Percentiles rank a stretch among this genome's conserved stretches.
Evolutionary conservation across 1,140 invertebrate genomes (phyloP).

Genomic region (Drosophila serrata): DNA sequence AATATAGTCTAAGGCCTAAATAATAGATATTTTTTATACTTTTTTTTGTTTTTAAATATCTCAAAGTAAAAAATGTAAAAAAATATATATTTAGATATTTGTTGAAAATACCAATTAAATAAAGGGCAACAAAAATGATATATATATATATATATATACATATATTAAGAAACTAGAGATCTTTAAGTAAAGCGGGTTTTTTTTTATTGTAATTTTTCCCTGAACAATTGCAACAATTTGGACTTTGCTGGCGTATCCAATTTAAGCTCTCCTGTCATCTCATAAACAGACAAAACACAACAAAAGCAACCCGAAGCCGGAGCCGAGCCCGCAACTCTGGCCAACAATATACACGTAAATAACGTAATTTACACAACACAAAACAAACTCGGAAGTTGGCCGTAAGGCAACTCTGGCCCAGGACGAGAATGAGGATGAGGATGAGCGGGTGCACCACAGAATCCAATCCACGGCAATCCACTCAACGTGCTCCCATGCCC

Average conservation of each 20-base stretch:
- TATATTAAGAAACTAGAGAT: neutral
- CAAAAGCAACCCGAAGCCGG: constrained; percentile 36
- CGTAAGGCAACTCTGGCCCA: constrained; percentile 53
- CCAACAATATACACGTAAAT: constrained; percentile 73
- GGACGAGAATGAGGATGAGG: neutral
- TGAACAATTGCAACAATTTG: constrained; percentile 31
- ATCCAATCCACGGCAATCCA: constrained; percentile 35
- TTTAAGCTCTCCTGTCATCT: constrained; percentile 29
- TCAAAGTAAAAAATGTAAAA: neutral
- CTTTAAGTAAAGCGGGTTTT: neutral
- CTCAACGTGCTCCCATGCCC: neutral
- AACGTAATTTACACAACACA: constrained; percentile 82
- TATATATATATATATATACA: neutral
- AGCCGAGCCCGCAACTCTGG: constrained; percentile 33
- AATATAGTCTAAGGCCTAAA: neutral
- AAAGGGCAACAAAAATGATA: neutral
- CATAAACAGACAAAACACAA: constrained; percentile 36
- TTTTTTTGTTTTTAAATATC: neutral
- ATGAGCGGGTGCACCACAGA: constrained; percentile 26
- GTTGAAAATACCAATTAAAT: neutral
- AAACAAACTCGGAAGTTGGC: constrained; percentile 72
- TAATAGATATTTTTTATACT: neutral
- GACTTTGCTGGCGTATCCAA: constrained; percentile 38
- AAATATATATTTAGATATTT: neutral
- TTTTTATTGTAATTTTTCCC: neutral